phyloP scores from a whole-genome alignment of 2,113 vertebrate species.

The Actenoides hombroni region DNA sequence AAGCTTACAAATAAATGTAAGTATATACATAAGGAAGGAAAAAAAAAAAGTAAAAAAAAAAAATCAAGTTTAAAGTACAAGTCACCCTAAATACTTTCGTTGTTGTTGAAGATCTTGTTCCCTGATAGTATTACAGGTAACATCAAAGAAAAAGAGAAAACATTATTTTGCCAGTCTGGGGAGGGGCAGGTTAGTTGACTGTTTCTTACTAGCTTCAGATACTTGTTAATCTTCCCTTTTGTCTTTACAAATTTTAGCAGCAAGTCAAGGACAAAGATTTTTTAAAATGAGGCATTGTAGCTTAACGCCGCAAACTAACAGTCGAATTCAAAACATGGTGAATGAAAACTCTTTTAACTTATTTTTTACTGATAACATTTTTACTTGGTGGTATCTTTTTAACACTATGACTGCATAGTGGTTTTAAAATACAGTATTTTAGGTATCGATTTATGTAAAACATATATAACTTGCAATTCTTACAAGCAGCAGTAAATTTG shows the following conservation, averaged over 20 bases:
- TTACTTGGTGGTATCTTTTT: neutral
- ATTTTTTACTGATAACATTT: neutral
- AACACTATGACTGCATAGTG: neutral
- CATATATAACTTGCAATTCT: neutral
- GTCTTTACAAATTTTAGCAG: neutral
- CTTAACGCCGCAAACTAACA: neutral
- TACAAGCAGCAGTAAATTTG: neutral
- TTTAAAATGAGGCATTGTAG: neutral
- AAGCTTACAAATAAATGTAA: neutral
- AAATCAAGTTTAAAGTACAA: neutral
- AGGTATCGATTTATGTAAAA: neutral
- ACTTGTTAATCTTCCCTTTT: neutral
- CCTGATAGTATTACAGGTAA: neutral
- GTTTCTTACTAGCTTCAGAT: neutral
- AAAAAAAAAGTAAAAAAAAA: neutral
- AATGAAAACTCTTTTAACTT: neutral
- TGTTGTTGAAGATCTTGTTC: neutral
- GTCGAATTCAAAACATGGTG: neutral
- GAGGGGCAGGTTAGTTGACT: neutral
- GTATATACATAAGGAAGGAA: neutral
- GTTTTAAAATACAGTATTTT: neutral
- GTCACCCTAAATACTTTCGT: neutral
- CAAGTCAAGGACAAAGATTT: neutral
- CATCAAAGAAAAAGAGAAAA: neutral
- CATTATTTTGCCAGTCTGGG: neutral